Percentiles rank a stretch among this genome's conserved stretches.
These are phyloP conservation scores for Heliconius himera DNA, from an alignment of 1,140 invertebrate genomes.

Conservation along the genomic window DNA sequence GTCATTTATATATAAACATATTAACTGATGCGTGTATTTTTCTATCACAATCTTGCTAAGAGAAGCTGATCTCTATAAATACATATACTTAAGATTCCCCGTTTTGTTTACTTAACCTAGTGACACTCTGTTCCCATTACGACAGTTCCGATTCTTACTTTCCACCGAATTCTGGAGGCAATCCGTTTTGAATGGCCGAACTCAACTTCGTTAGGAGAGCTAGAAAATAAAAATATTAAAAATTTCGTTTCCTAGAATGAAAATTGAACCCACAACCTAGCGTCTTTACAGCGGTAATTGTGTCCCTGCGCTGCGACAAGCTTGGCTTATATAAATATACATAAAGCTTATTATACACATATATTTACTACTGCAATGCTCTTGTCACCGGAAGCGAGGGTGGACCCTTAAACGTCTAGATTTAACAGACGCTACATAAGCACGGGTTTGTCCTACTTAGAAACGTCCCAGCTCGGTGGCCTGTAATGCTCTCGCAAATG, in stretches of 20 bases:
- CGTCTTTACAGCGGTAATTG: too few relatives aligned
- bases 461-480: constrained; percentile 58
- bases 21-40: neutral
- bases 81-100: neutral
- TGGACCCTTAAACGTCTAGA: constrained; percentile 17
- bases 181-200: too few relatives aligned
- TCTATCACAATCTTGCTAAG: neutral
- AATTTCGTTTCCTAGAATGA: too few relatives aligned
- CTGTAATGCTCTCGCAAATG: constrained; percentile 59
- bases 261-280: too few relatives aligned
- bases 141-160: too few relatives aligned
- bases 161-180: too few relatives aligned
- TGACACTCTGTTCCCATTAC: too few relatives aligned
- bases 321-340: neutral
- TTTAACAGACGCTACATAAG: constrained; percentile 32
- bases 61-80: neutral
- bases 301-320: too few relatives aligned
- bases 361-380: constrained; percentile 1
- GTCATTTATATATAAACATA: neutral
- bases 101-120: too few relatives aligned
- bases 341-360: neutral
- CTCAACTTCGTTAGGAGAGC: too few relatives aligned
- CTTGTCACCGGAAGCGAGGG: constrained; percentile 4
- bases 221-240: too few relatives aligned
- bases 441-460: constrained; percentile 47